Percentiles rank a stretch among this genome's conserved stretches.
Evolutionary conservation across 2,113 vertebrate genomes (phyloP).

Genomic region (Corythornis vintsioides): DNA sequence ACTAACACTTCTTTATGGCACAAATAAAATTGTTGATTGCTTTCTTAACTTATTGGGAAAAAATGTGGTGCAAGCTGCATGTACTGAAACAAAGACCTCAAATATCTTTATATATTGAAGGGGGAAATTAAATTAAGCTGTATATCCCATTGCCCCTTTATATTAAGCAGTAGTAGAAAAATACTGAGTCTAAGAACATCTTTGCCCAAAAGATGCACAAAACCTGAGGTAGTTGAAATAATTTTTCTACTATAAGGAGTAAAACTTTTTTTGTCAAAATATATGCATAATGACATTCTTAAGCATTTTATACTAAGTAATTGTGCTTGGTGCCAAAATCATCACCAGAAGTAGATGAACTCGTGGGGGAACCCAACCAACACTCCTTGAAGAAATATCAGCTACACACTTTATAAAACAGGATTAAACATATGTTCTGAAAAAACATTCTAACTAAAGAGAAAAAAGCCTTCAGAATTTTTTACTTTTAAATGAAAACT

Average conservation of each 20-base stretch:
- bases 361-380: background rate
- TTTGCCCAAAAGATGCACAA: background rate
- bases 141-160: background rate
- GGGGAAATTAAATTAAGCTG: background rate
- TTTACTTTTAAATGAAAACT: background rate
- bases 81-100: background rate
- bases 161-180: background rate
- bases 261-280: background rate
- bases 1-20: background rate
- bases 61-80: background rate
- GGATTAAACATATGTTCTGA: background rate
- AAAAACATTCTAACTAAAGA: background rate
- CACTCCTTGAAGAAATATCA: conserved; percentile 7
- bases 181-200: background rate
- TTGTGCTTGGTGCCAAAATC: background rate
- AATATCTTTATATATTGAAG: background rate
- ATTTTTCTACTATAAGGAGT: background rate
- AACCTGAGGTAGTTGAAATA: background rate
- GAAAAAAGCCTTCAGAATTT: background rate
- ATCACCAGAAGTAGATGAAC: background rate
- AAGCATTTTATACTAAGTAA: conserved; percentile 14
- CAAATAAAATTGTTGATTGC: background rate
- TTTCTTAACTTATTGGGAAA: background rate
- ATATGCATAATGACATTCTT: background rate
- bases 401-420: background rate